These are phyloP conservation scores for Drosophila pectinifera DNA, from an alignment of 1,140 invertebrate species.

Conservation along the genomic window DNA sequence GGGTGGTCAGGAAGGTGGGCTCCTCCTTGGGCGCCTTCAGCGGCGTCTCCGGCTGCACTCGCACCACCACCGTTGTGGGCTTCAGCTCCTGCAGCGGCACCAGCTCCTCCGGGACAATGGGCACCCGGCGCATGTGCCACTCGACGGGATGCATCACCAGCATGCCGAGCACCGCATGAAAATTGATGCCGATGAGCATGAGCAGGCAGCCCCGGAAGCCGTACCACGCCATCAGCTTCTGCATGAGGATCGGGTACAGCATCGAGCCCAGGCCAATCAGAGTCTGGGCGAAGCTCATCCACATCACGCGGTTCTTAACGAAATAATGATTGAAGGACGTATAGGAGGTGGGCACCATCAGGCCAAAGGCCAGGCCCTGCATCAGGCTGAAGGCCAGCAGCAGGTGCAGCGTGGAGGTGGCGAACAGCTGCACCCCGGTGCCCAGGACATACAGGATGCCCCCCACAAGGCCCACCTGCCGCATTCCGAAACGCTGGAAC, in stretches of 20 bases:
- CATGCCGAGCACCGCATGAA: slow-evolving; percentile 88
- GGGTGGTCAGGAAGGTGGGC: slow-evolving; percentile 15
- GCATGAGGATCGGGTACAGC: slow-evolving; percentile 86
- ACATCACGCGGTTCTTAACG: slow-evolving; percentile 86
- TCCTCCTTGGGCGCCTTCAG: slow-evolving; percentile 25
- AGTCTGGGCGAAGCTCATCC: slow-evolving; percentile 87
- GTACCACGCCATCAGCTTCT: slow-evolving; percentile 86
- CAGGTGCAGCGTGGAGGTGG: slow-evolving; percentile 85
- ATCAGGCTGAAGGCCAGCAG: slow-evolving; percentile 87
- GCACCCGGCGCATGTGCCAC: slow-evolving; percentile 87
- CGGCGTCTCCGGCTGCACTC: slow-evolving; percentile 65
- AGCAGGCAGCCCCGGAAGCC: slow-evolving; percentile 88
- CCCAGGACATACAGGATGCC: slow-evolving; percentile 86
- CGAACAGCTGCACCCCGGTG: slow-evolving; percentile 86
- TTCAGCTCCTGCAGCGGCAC: slow-evolving; percentile 14
- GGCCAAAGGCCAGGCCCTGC: slow-evolving; percentile 87
- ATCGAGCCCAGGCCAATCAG: slow-evolving; percentile 87
- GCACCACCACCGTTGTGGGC: slow-evolving; percentile 32
- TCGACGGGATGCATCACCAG: slow-evolving; percentile 88
- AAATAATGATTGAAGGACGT: slow-evolving; percentile 88
- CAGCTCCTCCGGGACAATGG: slow-evolving; percentile 37
- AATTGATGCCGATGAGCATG: slow-evolving; percentile 87
- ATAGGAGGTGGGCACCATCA: slow-evolving; percentile 87
- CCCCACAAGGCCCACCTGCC: slow-evolving; percentile 87
- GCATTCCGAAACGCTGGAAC: slow-evolving; percentile 86